These are phyloP conservation scores for Ailurus styani DNA, from an alignment of 2,113 vertebrate genomes.

Conservation along the genomic window DNA sequence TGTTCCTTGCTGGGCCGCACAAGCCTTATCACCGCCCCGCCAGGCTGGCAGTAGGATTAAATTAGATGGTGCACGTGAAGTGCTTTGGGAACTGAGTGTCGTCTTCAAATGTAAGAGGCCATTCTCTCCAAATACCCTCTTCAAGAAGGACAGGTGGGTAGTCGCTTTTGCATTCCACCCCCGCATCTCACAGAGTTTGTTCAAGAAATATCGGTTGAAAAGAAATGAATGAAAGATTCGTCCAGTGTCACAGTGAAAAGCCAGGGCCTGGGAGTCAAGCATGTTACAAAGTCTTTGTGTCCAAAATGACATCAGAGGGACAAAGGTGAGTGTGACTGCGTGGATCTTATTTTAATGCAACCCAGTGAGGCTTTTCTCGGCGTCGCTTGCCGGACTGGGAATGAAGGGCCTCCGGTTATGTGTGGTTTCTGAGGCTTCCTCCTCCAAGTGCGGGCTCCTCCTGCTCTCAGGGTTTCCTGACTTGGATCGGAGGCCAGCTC, in stretches of 20 bases:
- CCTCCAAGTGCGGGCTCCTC: neutral
- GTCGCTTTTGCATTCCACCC: neutral
- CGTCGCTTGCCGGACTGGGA: neutral
- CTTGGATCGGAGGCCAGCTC: constrained; percentile 57
- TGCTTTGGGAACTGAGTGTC: neutral
- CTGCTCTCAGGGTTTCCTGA: constrained; percentile 30
- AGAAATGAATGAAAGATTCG: constrained; percentile 1
- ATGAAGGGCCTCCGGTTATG: neutral
- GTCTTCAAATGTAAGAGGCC: neutral
- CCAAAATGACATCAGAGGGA: constrained; percentile 5
- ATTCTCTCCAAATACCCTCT: neutral
- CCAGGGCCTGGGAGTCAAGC: neutral
- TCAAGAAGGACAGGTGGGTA: neutral
- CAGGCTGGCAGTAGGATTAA: neutral
- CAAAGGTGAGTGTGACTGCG: constrained; percentile 19
- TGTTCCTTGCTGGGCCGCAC: neutral
- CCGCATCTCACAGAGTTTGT: neutral
- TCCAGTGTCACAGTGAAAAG: neutral
- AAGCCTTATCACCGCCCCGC: neutral
- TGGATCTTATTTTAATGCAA: neutral
- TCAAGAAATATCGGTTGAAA: neutral
- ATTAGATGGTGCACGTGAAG: neutral
- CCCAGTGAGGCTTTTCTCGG: neutral
- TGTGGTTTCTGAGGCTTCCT: neutral
- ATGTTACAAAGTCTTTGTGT: constrained; percentile 33